These are phyloP conservation scores for Cyprinus carpio DNA, from an alignment of 2,113 vertebrate species.

Conservation along the genomic window DNA sequence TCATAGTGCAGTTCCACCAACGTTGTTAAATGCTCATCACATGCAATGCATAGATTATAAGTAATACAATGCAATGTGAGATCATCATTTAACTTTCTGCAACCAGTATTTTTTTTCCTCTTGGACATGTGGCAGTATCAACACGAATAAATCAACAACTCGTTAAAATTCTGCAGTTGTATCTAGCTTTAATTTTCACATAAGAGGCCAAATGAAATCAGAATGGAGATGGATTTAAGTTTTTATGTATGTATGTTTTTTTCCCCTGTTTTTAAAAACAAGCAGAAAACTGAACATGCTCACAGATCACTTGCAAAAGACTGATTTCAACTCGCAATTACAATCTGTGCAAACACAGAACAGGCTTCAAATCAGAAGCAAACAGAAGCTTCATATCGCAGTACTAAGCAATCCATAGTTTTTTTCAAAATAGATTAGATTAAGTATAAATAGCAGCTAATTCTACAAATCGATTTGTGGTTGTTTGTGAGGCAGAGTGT, in stretches of 20 bases:
- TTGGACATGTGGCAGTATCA: conserved; percentile 18
- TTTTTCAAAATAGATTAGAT: conserved; percentile 38
- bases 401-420: conserved; percentile 29
- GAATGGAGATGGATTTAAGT: conserved; percentile 4
- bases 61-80: background rate
- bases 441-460: conserved; percentile 33
- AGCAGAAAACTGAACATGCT: conserved; percentile 31
- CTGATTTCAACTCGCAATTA: conserved; percentile 32
- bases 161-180: conserved; percentile 23
- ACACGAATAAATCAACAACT: conserved; percentile 42
- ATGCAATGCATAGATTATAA: too few species aligned
- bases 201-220: conserved; percentile 19
- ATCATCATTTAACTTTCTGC: background rate
- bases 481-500: too few species aligned
- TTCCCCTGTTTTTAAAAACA: conserved; percentile 20
- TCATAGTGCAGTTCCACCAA: background rate
- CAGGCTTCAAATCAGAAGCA: conserved; percentile 30
- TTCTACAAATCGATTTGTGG: too few species aligned
- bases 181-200: conserved; percentile 49
- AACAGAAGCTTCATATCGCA: conserved; percentile 25
- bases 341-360: conserved; percentile 36
- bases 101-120: background rate
- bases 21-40: background rate
- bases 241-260: background rate
- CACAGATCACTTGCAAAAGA: conserved; percentile 36